Conservation (phyloP, 2,888 invertebrate species). For the Hecatera dysodea region DNA sequence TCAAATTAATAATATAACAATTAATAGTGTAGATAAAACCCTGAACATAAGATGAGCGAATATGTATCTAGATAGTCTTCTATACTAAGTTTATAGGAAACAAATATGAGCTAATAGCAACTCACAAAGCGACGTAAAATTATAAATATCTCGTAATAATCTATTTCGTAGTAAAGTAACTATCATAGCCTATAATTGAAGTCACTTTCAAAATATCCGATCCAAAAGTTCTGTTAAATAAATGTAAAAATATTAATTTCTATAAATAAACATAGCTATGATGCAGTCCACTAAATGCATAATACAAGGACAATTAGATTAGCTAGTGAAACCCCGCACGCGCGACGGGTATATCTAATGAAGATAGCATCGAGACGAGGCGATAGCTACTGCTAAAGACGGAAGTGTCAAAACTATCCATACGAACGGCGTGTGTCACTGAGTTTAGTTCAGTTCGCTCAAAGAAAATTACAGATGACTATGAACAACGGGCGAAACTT, state of each 20-base stretch:
- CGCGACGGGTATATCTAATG: background rate
- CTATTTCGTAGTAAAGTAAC: constrained; percentile 8
- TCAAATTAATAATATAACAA: background rate
- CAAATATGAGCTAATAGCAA: constrained; percentile 22
- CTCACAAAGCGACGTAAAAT: background rate
- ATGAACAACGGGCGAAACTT: background rate
- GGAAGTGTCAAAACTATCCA: no score
- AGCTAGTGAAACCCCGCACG: no score
- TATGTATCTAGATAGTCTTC: background rate
- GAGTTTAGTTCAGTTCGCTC: background rate
- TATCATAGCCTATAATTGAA: constrained; percentile 1
- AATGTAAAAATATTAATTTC: constrained; percentile 21
- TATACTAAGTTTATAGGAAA: constrained; percentile 22
- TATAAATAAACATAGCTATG: constrained; percentile 15
- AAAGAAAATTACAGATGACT: background rate
- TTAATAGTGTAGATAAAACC: constrained; percentile 32
- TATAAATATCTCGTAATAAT: constrained; percentile 7
- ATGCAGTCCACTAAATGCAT: constrained; percentile 30
- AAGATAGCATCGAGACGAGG: background rate
- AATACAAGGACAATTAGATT: constrained; percentile 1
- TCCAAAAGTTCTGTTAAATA: constrained; percentile 25
- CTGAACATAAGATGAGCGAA: constrained; percentile 40
- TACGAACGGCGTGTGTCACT: background rate
- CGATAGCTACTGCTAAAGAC: background rate
- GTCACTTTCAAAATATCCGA: background rate